Base-by-base conservation (phyloP, 2,113 vertebrate genomes). In the Girardinichthys multiradiatus region DNA sequence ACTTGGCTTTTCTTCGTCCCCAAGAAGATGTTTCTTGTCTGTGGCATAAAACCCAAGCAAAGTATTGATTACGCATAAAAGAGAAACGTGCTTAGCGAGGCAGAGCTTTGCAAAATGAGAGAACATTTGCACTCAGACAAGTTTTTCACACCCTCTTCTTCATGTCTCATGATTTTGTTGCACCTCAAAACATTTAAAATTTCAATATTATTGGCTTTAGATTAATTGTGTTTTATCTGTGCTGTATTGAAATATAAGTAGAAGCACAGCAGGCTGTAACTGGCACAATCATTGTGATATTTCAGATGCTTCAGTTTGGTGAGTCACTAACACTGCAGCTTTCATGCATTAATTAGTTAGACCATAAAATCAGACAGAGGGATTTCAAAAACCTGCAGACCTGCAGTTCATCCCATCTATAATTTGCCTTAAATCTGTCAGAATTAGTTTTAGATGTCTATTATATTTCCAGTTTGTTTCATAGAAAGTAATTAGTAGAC, bases 51-150 rank as follows among this genome's bases (percentile, higher is more conserved):
- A 74, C 33, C 57, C 70, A 79, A 82, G 68, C 84, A 78, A 71
- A 81, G 66, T 72, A 80, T 72, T 83, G 84, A 87, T 89, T 79
- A 67, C 82, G 79, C 64, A 54, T 73, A 37, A 83, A 86, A 64
- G 61, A 60, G 68, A 58, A 72, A 67, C 51, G 80, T 68, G 64
- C 64, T 51, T 57, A 80, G 54, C 48, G 31, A 27, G 45, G 29
- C 57, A 30, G 54, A 73, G 61, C 11, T 59, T 31, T 26, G 7
- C 24, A 31, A 83, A 77, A 76, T 62, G 58, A 82, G 63, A 33
- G 39, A 59, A 59, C 33, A 28, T 42, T 62, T 64, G 39, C 74
- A 64, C 39, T 63, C 42, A 72, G 74, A 65, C 51, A 61, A 64
- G 54, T 66, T 42, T 77, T 68, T 66, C 11, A 59, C 60, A 3